Evolutionary conservation across 92 coral and sea anemone genomes (phyloP).

Genomic region (Heliopora coerulea): DNA sequence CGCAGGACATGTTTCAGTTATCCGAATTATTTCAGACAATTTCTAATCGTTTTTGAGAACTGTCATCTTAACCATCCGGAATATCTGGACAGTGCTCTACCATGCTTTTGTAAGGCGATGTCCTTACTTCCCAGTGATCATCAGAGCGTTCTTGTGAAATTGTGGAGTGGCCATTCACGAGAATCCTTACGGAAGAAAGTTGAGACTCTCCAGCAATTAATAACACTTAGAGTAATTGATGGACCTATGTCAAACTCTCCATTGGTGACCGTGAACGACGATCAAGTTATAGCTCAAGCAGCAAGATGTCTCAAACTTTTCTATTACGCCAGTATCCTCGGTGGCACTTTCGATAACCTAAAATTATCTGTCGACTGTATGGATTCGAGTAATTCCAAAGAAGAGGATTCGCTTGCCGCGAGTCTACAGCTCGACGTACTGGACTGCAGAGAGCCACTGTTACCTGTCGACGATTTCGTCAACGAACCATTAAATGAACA

Average conservation of each 20-base stretch:
- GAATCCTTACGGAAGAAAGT: constrained; percentile 75
- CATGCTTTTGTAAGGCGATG: constrained; percentile 80
- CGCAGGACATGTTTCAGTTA: constrained; percentile 56
- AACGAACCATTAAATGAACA: constrained; percentile 46
- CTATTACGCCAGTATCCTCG: constrained; percentile 69
- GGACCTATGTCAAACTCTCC: constrained; percentile 68
- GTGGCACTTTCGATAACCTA: constrained; percentile 57
- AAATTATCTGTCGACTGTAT: constrained; percentile 26
- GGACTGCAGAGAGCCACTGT: constrained; percentile 40
- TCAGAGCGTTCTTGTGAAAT: constrained; percentile 68
- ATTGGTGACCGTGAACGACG: constrained; percentile 72
- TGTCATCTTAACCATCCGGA: constrained; percentile 93
- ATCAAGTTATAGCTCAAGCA: constrained; percentile 73
- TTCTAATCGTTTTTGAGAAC: constrained; percentile 83
- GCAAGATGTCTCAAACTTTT: constrained; percentile 82
- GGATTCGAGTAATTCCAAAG: constrained; percentile 42
- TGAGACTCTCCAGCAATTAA: constrained; percentile 82
- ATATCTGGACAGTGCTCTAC: constrained; percentile 84
- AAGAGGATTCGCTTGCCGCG: constrained; percentile 13
- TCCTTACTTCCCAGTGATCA: constrained; percentile 62
- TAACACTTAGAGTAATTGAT: constrained; percentile 86
- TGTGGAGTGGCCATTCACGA: constrained; percentile 71
- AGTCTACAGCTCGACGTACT: constrained; percentile 24
- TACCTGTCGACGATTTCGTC: constrained; percentile 40
- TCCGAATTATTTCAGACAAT: constrained; percentile 72